These are phyloP conservation scores for Myopa tessellatipennis DNA, from an alignment of 2,888 invertebrate genomes.

Conservation along the genomic window DNA sequence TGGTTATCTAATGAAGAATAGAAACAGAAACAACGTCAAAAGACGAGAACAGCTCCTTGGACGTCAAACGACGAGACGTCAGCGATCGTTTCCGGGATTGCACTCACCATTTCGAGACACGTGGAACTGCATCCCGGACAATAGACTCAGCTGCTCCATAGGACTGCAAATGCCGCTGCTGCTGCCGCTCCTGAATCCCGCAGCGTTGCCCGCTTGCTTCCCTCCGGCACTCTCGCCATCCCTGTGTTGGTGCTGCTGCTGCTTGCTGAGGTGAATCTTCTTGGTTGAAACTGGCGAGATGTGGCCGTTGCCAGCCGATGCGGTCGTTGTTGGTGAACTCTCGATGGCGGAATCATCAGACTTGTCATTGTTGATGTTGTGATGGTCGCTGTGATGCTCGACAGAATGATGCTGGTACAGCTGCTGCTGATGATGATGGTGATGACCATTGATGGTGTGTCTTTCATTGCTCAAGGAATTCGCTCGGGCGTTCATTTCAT, in stretches of 20 bases:
- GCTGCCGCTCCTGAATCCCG: constrained; percentile 6
- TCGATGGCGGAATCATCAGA: constrained; percentile 64
- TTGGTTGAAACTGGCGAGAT: constrained; percentile 61
- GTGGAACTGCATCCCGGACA: constrained; percentile 75
- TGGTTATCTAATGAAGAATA: not conserved
- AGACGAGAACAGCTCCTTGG: too few species aligned
- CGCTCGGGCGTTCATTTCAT: constrained; percentile 48
- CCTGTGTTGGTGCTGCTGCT: constrained; percentile 44
- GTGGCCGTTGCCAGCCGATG: constrained; percentile 44
- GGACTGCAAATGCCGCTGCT: constrained; percentile 36
- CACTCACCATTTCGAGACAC: constrained; percentile 85
- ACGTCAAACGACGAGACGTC: not conserved
- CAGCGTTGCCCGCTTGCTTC: constrained; percentile 44
- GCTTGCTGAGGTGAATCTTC: constrained; percentile 52
- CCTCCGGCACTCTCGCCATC: constrained; percentile 3
- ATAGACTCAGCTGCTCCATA: constrained; percentile 54
- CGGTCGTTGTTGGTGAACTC: constrained; percentile 60
- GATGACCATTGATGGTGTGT: constrained; percentile 56
- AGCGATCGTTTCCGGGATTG: not conserved
- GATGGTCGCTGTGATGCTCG: constrained; percentile 40
- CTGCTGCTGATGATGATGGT: constrained; percentile 45
- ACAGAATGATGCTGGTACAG: constrained; percentile 37
- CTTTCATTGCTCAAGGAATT: constrained; percentile 53
- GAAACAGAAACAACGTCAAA: too few species aligned
- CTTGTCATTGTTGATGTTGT: constrained; percentile 52